Evolutionary conservation across 2,888 invertebrate genomes (phyloP).

Genomic region (Zygogramma bicolorata): DNA sequence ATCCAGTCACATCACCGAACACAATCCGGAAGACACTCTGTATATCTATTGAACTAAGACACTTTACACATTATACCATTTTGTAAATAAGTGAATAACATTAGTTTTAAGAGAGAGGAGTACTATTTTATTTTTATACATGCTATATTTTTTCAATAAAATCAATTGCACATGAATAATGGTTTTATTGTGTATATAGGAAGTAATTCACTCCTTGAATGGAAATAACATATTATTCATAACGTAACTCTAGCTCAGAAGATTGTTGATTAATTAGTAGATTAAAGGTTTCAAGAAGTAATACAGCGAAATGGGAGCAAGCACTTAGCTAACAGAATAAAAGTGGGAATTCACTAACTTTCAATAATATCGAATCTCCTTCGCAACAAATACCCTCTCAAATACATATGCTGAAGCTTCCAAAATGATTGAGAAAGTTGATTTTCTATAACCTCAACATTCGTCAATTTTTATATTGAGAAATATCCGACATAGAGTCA

Average conservation of each 20-base stretch:
- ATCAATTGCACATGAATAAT: constrained; percentile 19
- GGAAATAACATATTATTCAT: not conserved
- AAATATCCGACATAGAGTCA: no score
- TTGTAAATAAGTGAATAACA: constrained; percentile 19
- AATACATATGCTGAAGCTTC: not conserved
- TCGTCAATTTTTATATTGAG: no score
- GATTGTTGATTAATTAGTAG: not conserved
- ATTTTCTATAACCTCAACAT: no score
- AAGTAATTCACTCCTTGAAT: not conserved
- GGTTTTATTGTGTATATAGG: constrained; percentile 16
- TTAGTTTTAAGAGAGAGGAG: constrained; percentile 56
- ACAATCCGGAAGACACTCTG: not conserved
- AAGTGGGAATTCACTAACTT: not conserved
- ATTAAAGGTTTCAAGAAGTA: not conserved
- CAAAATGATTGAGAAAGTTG: not conserved
- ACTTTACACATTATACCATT: not conserved
- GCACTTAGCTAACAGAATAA: not conserved
- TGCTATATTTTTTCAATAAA: constrained; percentile 28
- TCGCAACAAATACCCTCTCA: not conserved
- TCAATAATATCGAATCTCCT: constrained; percentile 12
- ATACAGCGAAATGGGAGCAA: not conserved
- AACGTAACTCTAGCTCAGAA: no score
- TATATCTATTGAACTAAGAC: not conserved
- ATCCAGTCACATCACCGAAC: not conserved
- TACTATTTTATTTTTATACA: constrained; percentile 61